Evolutionary conservation across 2,888 invertebrate genomes (phyloP).

Genomic region (Salticus scenicus): DNA sequence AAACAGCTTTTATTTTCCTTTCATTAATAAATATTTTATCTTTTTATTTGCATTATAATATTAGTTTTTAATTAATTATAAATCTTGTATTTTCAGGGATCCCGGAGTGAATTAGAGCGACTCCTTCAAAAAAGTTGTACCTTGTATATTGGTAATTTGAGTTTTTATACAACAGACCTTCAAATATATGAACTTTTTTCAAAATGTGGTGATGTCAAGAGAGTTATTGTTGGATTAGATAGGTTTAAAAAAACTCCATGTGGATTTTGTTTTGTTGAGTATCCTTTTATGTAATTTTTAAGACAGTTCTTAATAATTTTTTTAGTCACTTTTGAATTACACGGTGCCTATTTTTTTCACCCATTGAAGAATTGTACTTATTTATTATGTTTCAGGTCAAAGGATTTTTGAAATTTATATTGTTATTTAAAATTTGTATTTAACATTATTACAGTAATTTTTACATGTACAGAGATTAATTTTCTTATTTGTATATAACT

Average conservation of each 20-base stretch:
- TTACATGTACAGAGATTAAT: no score
- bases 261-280: constrained; percentile 99
- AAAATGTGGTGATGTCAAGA: constrained; percentile 93
- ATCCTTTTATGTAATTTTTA: constrained; percentile 71
- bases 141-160: constrained; percentile 96
- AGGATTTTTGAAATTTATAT: background rate
- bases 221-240: constrained; percentile 96
- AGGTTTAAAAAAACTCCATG: constrained; percentile 98
- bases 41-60: background rate
- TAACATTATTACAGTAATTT: no score
- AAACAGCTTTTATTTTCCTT: no score
- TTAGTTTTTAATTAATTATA: background rate
- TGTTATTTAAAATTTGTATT: background rate
- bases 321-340: no score
- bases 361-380: no score
- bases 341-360: background rate
- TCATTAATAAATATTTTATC: no score
- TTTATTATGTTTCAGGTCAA: no score
- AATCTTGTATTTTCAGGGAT: constrained; percentile 81
- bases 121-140: constrained; percentile 85
- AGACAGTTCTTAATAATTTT: background rate
- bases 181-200: constrained; percentile 98
- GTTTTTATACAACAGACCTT: constrained; percentile 98
- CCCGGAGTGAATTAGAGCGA: constrained; percentile 89
- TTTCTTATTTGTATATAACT: no score